These are phyloP conservation scores for Hirtodrosophila cameraria DNA, from an alignment of 2,888 invertebrate species.

Conservation along the genomic window DNA sequence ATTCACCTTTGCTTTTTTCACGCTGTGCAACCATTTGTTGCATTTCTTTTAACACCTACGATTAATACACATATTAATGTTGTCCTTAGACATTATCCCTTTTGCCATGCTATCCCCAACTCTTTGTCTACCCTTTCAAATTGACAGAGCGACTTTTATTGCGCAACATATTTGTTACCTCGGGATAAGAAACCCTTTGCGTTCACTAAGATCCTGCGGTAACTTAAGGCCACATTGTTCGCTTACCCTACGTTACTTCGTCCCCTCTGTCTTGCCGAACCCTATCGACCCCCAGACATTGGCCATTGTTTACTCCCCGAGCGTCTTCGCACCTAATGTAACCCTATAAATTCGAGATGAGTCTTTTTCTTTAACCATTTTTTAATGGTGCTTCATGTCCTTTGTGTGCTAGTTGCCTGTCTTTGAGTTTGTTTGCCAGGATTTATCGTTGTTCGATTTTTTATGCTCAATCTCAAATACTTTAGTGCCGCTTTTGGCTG, in stretches of 20 bases:
- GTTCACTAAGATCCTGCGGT: slow-evolving; percentile 43
- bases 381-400: slow-evolving; percentile 63
- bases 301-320: slow-evolving; percentile 13
- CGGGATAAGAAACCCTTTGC: slow-evolving; percentile 30
- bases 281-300: slow-evolving; percentile 10
- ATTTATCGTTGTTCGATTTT: slow-evolving; percentile 71
- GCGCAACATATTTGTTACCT: slow-evolving; percentile 39
- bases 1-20: background rate
- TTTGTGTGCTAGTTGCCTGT: slow-evolving; percentile 28
- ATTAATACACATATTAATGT: slow-evolving; percentile 41
- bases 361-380: slow-evolving; percentile 51
- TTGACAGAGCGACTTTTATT: slow-evolving; percentile 47
- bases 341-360: slow-evolving; percentile 54
- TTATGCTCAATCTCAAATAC: slow-evolving; percentile 60
- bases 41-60: slow-evolving; percentile 61
- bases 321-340: slow-evolving; percentile 59
- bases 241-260: slow-evolving; percentile 22
- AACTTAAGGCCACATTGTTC: slow-evolving; percentile 52
- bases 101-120: slow-evolving; percentile 9
- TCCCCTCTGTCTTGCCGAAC: background rate
- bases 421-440: slow-evolving; percentile 50
- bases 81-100: slow-evolving; percentile 13
- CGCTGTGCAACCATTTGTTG: slow-evolving; percentile 34
- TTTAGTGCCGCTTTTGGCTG: slow-evolving; percentile 16
- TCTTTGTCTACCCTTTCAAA: slow-evolving; percentile 19